Percentiles rank a stretch among this genome's conserved stretches.
These are phyloP conservation scores for Leguminivora glycinivorella DNA, from an alignment of 1,140 invertebrate genomes.

Conservation along the genomic window DNA sequence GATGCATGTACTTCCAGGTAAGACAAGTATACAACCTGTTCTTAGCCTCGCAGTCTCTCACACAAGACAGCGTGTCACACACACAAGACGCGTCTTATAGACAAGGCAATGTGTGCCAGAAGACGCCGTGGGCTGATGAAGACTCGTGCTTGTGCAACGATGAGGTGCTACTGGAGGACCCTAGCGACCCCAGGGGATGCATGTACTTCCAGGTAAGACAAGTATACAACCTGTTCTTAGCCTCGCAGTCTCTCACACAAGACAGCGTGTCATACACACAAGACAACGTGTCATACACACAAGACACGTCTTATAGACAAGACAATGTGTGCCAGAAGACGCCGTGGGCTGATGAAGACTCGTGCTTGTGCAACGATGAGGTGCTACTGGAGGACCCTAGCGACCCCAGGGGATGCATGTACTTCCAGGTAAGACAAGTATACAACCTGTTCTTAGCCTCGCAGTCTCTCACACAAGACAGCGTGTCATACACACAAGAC, in stretches of 20 bases:
- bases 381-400: constrained; percentile 69
- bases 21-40: constrained; percentile 16
- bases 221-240: not conserved
- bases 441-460: not conserved
- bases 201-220: constrained; percentile 87
- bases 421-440: constrained; percentile 83
- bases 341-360: constrained; percentile 18
- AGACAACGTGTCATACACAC: too few relatives aligned
- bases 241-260: too few relatives aligned
- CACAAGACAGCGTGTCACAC: too few relatives aligned
- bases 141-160: constrained; percentile 46
- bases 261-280: too few relatives aligned
- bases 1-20: constrained; percentile 90
- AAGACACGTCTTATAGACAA: too few relatives aligned
- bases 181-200: constrained; percentile 82
- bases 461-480: too few relatives aligned
- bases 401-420: constrained; percentile 84
- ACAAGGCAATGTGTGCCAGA: too few relatives aligned
- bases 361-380: constrained; percentile 45
- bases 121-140: too few relatives aligned
- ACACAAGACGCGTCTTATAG: too few relatives aligned
- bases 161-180: constrained; percentile 62
- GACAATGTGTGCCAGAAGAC: too few relatives aligned
- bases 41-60: too few relatives aligned
- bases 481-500: too few relatives aligned